Conservation (phyloP, 1,140 invertebrate species). For the Zaprionus inermis region DNA sequence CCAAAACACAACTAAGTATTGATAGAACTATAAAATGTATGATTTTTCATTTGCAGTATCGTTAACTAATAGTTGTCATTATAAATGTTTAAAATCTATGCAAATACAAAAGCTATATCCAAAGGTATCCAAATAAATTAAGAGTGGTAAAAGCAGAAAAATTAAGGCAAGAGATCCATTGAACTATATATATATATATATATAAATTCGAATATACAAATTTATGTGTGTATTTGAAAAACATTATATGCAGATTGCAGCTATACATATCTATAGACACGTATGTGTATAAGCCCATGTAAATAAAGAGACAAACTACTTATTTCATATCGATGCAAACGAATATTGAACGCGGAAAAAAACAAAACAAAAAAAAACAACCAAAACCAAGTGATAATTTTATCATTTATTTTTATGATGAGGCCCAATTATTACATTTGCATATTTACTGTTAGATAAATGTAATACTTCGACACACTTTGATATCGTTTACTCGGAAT, state of each 20-base stretch:
- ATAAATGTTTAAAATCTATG: conserved; percentile 42
- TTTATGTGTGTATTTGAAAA: not conserved
- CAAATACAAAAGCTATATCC: conserved; percentile 27
- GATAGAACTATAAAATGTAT: conserved; percentile 45
- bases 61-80: conserved; percentile 57
- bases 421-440: conserved; percentile 33
- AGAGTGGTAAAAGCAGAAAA: conserved; percentile 33
- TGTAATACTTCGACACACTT: conserved; percentile 33
- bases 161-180: conserved; percentile 65
- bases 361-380: conserved; percentile 13
- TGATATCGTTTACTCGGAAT: conserved; percentile 43
- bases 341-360: conserved; percentile 49
- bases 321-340: conserved; percentile 74
- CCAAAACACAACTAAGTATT: conserved; percentile 57
- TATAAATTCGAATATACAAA: conserved; percentile 49
- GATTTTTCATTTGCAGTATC: conserved; percentile 41
- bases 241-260: not conserved
- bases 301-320: conserved; percentile 79
- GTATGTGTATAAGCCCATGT: conserved; percentile 67
- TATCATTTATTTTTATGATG: conserved; percentile 43
- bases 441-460: conserved; percentile 32
- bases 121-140: conserved; percentile 42
- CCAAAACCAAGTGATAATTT: conserved; percentile 72
- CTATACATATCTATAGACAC: conserved; percentile 20
- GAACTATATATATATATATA: conserved; percentile 77